Conservation (phyloP, 2,888 invertebrate genomes). For the Pedicia rivosa region DNA sequence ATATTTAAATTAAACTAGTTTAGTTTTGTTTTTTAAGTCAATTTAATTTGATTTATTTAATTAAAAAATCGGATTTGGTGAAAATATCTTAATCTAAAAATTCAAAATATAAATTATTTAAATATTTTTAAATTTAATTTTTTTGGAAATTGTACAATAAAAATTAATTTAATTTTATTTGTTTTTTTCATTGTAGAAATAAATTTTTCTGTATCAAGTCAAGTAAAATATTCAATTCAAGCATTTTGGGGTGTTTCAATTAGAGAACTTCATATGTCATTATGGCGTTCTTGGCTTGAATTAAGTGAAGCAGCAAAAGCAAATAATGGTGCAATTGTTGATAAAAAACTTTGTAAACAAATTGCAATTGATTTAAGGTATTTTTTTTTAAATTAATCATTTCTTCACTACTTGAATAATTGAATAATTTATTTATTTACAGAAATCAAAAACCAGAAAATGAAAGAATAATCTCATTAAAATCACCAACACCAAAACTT, state of each 20-base stretch:
- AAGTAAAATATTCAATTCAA: conserved; percentile 55
- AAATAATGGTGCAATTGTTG: conserved; percentile 11
- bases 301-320: conserved; percentile 38
- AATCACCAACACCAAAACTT: conserved; percentile 41
- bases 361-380: conserved; percentile 16
- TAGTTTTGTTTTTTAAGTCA: too few relatives aligned
- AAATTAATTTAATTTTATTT: too few relatives aligned
- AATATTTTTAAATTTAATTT: too few relatives aligned
- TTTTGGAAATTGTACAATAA: too few relatives aligned
- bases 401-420: not conserved
- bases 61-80: too few relatives aligned
- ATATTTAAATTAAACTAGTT: too few relatives aligned
- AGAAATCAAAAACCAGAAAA: conserved; percentile 47
- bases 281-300: conserved; percentile 55
- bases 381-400: not conserved
- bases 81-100: too few relatives aligned
- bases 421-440: conserved; percentile 13
- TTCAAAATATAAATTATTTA: too few relatives aligned
- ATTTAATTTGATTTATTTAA: too few relatives aligned
- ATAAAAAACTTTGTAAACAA: conserved; percentile 15
- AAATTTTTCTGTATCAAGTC: conserved; percentile 56
- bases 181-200: conserved; percentile 40
- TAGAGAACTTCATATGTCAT: conserved; percentile 53
- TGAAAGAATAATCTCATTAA: conserved; percentile 45
- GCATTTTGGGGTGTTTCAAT: conserved; percentile 70